Percentiles rank a stretch among this genome's conserved stretches.
phyloP scores from a whole-genome alignment of 2,113 vertebrate genomes.

The Nothoprocta perdicaria region DNA sequence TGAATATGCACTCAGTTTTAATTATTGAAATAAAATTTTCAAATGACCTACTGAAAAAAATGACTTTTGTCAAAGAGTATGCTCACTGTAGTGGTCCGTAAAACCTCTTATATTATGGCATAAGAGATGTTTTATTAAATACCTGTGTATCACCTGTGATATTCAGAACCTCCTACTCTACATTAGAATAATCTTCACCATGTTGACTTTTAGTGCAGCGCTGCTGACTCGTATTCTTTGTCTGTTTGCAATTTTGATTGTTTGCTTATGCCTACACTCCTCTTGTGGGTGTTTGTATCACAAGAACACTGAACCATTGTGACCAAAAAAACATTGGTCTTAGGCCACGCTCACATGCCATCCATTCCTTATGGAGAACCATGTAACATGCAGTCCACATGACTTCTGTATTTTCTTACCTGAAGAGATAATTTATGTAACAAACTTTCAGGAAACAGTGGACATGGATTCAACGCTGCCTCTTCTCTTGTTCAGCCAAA shows the following conservation, averaged over 20 bases:
- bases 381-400: not conserved
- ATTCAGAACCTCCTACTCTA: not conserved
- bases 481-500: not conserved
- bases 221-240: not conserved
- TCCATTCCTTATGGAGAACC: not conserved
- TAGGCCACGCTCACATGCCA: not conserved
- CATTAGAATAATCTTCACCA: not conserved
- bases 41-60: not conserved
- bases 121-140: not conserved
- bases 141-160: not conserved
- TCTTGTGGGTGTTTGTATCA: rapidly evolving
- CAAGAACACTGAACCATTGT: not conserved
- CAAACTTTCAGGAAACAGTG: not conserved
- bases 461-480: not conserved
- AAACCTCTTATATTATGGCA: not conserved
- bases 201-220: not conserved
- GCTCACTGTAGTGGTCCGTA: not conserved
- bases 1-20: not conserved
- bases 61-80: not conserved
- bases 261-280: not conserved
- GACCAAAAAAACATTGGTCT: not conserved
- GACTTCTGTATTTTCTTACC: not conserved
- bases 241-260: not conserved
- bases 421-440: not conserved
- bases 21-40: constrained; percentile 13